Evolutionary conservation across 64 coral and sea anemone genomes (phyloP).

Genomic region (Orbicella faveolata): DNA sequence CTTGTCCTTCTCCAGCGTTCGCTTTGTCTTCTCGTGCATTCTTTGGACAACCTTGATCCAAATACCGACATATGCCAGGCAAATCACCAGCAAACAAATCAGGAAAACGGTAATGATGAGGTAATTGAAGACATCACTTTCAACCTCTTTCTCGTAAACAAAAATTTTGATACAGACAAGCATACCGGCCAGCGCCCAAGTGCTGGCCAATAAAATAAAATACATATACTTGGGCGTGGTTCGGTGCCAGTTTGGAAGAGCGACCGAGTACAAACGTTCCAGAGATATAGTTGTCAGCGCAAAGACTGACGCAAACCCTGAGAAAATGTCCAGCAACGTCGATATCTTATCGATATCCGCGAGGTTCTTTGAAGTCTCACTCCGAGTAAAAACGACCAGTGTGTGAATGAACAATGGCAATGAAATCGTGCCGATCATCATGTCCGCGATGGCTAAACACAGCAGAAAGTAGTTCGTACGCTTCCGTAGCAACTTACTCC

Average conservation of each 20-base stretch:
- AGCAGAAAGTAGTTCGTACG: constrained; percentile 90
- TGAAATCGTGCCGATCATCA: constrained; percentile 76
- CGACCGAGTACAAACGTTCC: constrained; percentile 83
- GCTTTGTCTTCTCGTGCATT: constrained; percentile 85
- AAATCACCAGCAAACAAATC: constrained; percentile 60
- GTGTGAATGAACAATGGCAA: constrained; percentile 69
- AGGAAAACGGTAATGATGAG: constrained; percentile 4
- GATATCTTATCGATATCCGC: neutral
- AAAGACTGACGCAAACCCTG: constrained; percentile 84
- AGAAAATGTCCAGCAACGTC: constrained; percentile 65
- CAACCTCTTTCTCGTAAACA: neutral
- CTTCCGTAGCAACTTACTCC: constrained; percentile 72
- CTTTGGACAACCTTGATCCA: constrained; percentile 75
- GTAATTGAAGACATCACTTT: constrained; percentile 30
- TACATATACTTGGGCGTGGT: constrained; percentile 66
- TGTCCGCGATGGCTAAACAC: constrained; percentile 78
- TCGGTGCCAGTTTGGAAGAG: constrained; percentile 78
- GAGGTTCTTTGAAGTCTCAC: neutral
- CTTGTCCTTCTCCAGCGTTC: constrained; percentile 76
- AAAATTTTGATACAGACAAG: constrained; percentile 51
- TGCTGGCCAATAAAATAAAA: constrained; percentile 30
- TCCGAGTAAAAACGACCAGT: neutral
- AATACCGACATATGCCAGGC: constrained; percentile 74
- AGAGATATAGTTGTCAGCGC: constrained; percentile 74
- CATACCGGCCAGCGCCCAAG: constrained; percentile 67